Evolutionary conservation across 1,140 invertebrate species (phyloP).

Genomic region (Drosophila elegans): DNA sequence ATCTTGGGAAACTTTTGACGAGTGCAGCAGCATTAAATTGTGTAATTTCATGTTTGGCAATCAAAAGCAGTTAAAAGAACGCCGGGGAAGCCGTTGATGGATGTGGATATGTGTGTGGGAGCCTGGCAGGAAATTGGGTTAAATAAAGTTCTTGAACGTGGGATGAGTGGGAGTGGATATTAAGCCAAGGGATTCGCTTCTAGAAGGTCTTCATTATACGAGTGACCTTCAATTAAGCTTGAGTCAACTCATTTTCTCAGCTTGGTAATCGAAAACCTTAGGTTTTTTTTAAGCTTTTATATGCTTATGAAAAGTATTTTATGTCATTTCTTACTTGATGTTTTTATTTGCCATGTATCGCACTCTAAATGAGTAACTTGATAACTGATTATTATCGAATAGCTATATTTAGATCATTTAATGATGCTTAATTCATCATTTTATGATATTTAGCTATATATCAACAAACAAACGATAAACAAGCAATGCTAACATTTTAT

Average conservation of each 20-base stretch:
- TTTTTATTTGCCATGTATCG: too few relatives aligned
- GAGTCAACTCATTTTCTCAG: neutral
- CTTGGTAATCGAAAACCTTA: conserved; percentile 7
- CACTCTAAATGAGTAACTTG: too few relatives aligned
- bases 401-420: too few relatives aligned
- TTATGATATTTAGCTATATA: too few relatives aligned
- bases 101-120: conserved; percentile 19
- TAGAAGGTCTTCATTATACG: neutral
- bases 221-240: conserved; percentile 9
- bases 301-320: too few relatives aligned
- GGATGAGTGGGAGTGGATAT: conserved; percentile 13
- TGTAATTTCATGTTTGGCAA: conserved; percentile 46
- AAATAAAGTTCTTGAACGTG: conserved; percentile 38
- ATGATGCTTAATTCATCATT: too few relatives aligned
- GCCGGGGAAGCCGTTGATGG: conserved; percentile 19
- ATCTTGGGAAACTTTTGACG: conserved; percentile 29
- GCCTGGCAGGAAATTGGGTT: conserved; percentile 42
- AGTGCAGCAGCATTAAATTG: conserved; percentile 27
- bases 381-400: too few relatives aligned
- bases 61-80: conserved; percentile 37
- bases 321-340: too few relatives aligned
- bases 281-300: neutral
- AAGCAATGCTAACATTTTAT: too few relatives aligned
- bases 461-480: too few relatives aligned
- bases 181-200: conserved; percentile 9